phyloP scores from a whole-genome alignment of 2,797 vertebrate species.

The Microhierax caerulescens region DNA sequence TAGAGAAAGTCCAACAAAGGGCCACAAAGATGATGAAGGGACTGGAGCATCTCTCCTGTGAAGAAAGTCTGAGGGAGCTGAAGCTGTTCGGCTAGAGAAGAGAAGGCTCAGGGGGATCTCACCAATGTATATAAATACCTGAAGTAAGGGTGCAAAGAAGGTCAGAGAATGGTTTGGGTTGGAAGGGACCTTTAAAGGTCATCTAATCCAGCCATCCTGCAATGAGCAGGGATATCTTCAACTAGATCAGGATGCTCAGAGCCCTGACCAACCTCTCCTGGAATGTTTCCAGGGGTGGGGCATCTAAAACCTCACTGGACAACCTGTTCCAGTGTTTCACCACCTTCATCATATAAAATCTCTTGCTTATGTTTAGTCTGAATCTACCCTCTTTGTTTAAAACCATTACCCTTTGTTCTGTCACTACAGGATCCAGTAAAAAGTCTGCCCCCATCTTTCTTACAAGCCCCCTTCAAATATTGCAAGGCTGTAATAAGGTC shows the following conservation, averaged over 20 bases:
- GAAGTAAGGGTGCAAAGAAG: not conserved
- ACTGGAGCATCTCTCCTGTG: not conserved
- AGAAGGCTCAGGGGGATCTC: not conserved
- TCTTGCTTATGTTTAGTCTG: not conserved
- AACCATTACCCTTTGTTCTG: not conserved
- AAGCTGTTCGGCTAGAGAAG: not conserved
- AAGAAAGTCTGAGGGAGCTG: not conserved
- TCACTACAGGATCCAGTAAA: fast-evolving
- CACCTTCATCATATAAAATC: fast-evolving
- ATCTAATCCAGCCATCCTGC: not conserved
- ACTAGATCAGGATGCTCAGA: not conserved
- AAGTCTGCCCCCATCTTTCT: not conserved
- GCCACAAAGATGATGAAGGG: not conserved
- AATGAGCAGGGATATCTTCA: not conserved
- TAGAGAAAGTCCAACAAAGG: not conserved
- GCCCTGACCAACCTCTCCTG: fast-evolving
- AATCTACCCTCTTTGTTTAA: not conserved
- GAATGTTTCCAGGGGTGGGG: not conserved
- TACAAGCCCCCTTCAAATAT: not conserved
- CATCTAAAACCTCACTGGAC: not conserved
- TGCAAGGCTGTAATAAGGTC: not conserved
- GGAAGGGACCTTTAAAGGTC: not conserved
- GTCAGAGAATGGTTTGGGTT: not conserved
- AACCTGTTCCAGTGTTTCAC: not conserved
- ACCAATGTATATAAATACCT: not conserved